Evolutionary conservation across 2,797 vertebrate genomes (phyloP).

Genomic region (Falco novaeseelandiae): DNA sequence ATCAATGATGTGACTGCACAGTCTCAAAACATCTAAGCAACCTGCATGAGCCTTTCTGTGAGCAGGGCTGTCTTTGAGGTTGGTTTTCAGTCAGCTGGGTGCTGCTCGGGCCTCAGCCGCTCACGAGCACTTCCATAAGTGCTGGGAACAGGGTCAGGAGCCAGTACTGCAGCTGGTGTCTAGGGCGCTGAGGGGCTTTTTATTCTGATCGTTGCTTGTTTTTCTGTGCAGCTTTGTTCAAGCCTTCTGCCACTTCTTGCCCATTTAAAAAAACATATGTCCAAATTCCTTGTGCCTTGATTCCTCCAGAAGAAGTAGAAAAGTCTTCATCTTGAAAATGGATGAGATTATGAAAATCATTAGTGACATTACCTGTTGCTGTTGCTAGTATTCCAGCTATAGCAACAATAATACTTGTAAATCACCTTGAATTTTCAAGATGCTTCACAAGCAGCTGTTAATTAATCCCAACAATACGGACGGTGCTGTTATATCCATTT

Average conservation of each 20-base stretch:
- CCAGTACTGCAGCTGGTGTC: neutral
- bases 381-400: neutral
- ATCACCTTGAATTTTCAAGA: neutral
- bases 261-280: neutral
- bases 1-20: neutral
- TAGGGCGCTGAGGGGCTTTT: neutral
- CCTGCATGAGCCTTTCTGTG: neutral
- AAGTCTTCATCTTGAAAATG: neutral
- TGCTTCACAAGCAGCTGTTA: neutral
- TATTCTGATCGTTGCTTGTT: neutral
- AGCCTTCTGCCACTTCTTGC: neutral
- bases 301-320: neutral
- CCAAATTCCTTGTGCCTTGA: neutral
- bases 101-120: neutral
- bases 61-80: neutral
- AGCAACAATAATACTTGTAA: neutral
- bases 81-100: neutral
- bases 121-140: neutral
- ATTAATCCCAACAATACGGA: neutral
- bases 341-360: neutral
- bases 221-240: neutral
- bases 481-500: neutral
- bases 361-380: neutral
- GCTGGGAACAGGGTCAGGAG: neutral
- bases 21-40: neutral